These are phyloP conservation scores for Nebria brevicollis DNA, from an alignment of 2,888 invertebrate species.

Conservation along the genomic window DNA sequence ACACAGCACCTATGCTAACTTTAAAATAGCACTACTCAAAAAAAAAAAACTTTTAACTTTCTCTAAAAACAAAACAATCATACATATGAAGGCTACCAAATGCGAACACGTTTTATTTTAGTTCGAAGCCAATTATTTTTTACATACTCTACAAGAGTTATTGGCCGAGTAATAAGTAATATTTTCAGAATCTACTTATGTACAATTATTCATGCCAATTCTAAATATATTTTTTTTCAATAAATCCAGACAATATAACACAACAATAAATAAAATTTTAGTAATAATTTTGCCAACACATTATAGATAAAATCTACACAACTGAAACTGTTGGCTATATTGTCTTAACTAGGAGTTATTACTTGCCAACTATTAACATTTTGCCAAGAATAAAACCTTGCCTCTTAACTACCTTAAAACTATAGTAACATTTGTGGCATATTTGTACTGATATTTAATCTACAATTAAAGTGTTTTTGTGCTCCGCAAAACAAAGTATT, in stretches of 20 bases:
- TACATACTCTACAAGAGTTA: no score
- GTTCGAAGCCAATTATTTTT: constrained; percentile 10
- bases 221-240: no score
- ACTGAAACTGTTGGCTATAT: no score
- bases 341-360: no score
- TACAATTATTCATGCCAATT: no score
- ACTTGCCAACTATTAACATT: no score
- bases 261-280: no score
- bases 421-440: background rate
- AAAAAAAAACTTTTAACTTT: background rate
- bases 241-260: no score
- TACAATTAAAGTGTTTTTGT: background rate
- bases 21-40: background rate
- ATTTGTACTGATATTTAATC: background rate
- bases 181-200: no score
- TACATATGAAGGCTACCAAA: background rate
- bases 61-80: background rate
- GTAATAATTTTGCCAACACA: no score
- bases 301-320: no score
- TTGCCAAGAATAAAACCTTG: background rate
- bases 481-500: background rate
- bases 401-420: background rate
- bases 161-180: no score
- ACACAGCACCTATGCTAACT: background rate
- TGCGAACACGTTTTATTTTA: background rate